Evolutionary conservation across 2,888 invertebrate genomes (phyloP).

Genomic region (Euclidia mi): DNA sequence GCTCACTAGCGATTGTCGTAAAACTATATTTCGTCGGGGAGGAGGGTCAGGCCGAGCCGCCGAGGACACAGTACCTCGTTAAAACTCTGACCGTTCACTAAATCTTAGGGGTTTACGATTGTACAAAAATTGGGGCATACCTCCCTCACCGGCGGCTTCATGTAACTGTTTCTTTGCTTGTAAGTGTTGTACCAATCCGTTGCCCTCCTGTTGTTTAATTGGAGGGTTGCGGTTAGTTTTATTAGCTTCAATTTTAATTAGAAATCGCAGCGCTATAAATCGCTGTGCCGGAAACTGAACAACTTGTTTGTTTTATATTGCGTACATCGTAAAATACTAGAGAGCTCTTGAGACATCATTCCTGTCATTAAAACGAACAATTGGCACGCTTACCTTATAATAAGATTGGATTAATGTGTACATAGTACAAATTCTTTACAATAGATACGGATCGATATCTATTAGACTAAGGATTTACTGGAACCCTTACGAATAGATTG

Average conservation of each 20-base stretch:
- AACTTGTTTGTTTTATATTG: slow-evolving; percentile 1
- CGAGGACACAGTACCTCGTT: slow-evolving; percentile 76
- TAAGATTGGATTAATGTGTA: too few species aligned
- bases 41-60: slow-evolving; percentile 61
- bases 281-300: slow-evolving; percentile 2
- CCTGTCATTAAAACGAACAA: too few species aligned
- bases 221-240: slow-evolving; percentile 20
- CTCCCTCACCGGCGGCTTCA: slow-evolving; percentile 21
- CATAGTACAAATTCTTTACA: too few species aligned
- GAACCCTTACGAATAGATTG: too few species aligned
- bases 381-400: too few species aligned
- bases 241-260: slow-evolving; percentile 23
- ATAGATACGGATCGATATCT: too few species aligned
- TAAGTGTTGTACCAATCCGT: slow-evolving; percentile 18
- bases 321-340: not conserved
- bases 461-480: too few species aligned
- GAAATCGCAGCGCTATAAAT: slow-evolving; percentile 16
- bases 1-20: slow-evolving; percentile 80
- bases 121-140: slow-evolving; percentile 79
- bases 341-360: too few species aligned
- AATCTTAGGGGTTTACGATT: slow-evolving; percentile 87
- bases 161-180: slow-evolving; percentile 13
- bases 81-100: slow-evolving; percentile 84
- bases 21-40: slow-evolving; percentile 79
- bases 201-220: slow-evolving; percentile 22